Evolutionary conservation across 1,140 invertebrate genomes (phyloP).

Genomic region (Aphis gossypii): DNA sequence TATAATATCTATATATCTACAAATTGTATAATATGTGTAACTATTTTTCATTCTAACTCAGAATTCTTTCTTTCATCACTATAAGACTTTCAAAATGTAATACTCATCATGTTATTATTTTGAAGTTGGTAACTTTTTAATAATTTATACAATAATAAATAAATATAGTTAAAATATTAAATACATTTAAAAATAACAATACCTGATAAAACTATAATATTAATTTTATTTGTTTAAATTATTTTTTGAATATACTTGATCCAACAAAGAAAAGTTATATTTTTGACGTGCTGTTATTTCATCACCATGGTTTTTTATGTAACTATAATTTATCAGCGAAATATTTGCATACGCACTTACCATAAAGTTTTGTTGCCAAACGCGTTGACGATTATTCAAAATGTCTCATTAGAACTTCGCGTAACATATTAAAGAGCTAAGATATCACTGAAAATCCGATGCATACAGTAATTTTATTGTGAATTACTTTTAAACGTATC

Average conservation of each 20-base stretch:
- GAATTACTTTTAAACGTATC: conserved; percentile 5
- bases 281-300: neutral
- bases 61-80: neutral
- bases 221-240: neutral
- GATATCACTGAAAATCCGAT: neutral
- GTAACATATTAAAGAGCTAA: neutral
- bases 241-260: neutral
- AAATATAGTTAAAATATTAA: neutral
- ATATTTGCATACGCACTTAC: neutral
- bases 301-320: neutral
- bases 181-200: neutral
- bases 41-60: neutral
- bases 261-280: neutral
- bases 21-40: neutral
- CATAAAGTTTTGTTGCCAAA: conserved; percentile 21
- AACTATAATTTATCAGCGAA: neutral
- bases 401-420: neutral
- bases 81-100: neutral
- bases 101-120: neutral
- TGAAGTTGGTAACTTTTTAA: neutral
- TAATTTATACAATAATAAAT: neutral
- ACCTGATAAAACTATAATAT: neutral
- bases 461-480: neutral
- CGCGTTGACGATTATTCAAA: conserved; percentile 30
- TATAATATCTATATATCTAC: neutral